These are phyloP conservation scores for Diadegma fenestrale DNA, from an alignment of 2,888 invertebrate species.

Conservation along the genomic window DNA sequence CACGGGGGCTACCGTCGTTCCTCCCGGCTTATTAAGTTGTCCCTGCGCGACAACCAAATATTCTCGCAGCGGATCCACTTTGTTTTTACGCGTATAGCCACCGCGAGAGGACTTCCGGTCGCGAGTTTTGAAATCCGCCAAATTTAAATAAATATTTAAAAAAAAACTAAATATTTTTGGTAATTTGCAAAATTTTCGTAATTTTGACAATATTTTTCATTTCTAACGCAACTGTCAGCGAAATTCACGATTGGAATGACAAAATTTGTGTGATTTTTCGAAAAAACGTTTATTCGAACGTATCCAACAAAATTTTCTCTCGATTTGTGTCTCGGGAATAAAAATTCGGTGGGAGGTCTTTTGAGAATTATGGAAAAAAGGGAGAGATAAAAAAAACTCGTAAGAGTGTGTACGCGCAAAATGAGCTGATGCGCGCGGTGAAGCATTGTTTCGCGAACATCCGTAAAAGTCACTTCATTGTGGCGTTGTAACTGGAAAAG, in stretches of 20 bases:
- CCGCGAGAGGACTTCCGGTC: constrained; percentile 61
- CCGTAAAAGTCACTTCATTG: constrained; percentile 26
- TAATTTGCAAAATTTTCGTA: too few species aligned
- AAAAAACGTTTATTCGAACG: too few species aligned
- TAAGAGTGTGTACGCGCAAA: not conserved
- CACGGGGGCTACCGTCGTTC: constrained; percentile 34
- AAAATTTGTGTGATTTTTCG: too few species aligned
- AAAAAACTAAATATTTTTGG: too few species aligned
- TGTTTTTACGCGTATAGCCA: not conserved
- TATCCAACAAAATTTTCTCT: too few species aligned
- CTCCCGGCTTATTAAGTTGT: constrained; percentile 43
- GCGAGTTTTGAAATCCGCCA: constrained; percentile 14
- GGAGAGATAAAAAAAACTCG: too few species aligned
- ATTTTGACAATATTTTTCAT: too few species aligned
- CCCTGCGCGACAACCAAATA: constrained; percentile 31
- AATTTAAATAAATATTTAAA: too few species aligned
- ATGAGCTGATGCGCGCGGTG: not conserved
- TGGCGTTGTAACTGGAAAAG: constrained; percentile 33
- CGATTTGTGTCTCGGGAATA: not conserved
- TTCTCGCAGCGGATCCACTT: constrained; percentile 19
- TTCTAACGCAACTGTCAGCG: too few species aligned
- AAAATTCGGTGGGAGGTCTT: not conserved
- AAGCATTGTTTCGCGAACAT: constrained; percentile 22
- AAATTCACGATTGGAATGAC: too few species aligned
- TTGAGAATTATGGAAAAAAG: not conserved